Base-by-base conservation (phyloP, 2,797 vertebrate genomes). In the Microctenopoma lineatum region DNA sequence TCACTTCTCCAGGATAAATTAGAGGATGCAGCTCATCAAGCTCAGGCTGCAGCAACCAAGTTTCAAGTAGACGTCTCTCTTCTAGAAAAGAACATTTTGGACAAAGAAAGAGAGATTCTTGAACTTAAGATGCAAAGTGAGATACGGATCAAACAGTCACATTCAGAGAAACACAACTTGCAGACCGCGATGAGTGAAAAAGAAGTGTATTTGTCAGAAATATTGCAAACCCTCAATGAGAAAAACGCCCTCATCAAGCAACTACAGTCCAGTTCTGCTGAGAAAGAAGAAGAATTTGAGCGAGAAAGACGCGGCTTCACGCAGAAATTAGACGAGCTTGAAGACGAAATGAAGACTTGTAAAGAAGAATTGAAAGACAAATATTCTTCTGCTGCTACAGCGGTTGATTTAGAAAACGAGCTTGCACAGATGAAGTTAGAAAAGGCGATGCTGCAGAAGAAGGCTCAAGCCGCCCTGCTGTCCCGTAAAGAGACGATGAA, bases 361-460 rank as follows among this genome's bases (percentile, higher is more conserved):
- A 81, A 78, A 78, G 79, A 89, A 0, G 70, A 81, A 41, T 5
- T 77, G 0, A 70, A 73, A 64, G 73, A 73, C 16, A 83, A 81
- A 41, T 74, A 72, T 1, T 59, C 73, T 3, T 77, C 79, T 16
- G 9, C 60, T 10, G 32, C 50, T 21, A 5, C 55, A 5, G 57
- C 48, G 32, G 64, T 71, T 3, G 84, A 88, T 50, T 61, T 90
- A 15, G 39, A 87, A 66, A 86, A 80, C 0, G 77, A 90, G 48
- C 75, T 92, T 0, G 52, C 52, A 9, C 85, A 89, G 14, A 54
- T 93, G 11, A 90, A 90, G 70, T 77, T 83, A 16, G 95, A 96
- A 63, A 96, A 95, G 29, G 86, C 89, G 14, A 66, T 73, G n/a
- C 75, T 96, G 1, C 90, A 95, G 78, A 94, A 90, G 55, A 95